Evolutionary conservation across 2,113 vertebrate species (phyloP), one percentile per base, ranked within the genome.

Genomic region (Phyllostomus hastatus): DNA sequence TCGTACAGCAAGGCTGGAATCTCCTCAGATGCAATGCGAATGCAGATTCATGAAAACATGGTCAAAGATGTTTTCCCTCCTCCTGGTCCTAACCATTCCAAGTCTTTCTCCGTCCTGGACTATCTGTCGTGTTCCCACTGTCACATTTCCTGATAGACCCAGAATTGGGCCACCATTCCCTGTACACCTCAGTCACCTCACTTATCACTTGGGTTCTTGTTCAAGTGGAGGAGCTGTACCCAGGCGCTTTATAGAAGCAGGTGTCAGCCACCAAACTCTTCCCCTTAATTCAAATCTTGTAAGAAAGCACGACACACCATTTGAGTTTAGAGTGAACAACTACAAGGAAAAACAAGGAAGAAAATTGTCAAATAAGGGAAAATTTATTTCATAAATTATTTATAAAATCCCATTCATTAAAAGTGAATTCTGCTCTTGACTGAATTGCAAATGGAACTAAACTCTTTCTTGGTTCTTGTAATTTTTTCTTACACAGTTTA

Each of bases 311-410:
- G 52, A 15, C 1, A 11, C 0, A 0, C 17, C 15, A 67, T 94
- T 87, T 26, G 35, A 94, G 52, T 72, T 70, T 81, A 54, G 11
- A 38, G 2, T 48, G 7, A 92, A 12, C 20, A 86, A 57, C n/a
- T 79, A 78, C 31, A 70, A 95, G 48, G 48, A 64, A 80, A 90
- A 50, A 93, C 31, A 66, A 70, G 11, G 33, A 69, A 82, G 54
- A 69, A 78, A 90, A 67, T 9, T 19, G 16, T 57, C 73, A 52
- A 80, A 87, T 83, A 83, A 50, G 19, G 35, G 8, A 70, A 91
- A 26, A 64, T 80, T 92, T 96, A 69, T 80, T 92, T 96, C 33
- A 72, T 61, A 50, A 92, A 91, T 83, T 79, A 91, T 80, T 79
- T 83, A 80, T 41, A 90, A 91, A 84, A 88, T 28, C 66, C 8